These are phyloP conservation scores for Myiozetetes cayanensis DNA, from an alignment of 2,113 vertebrate species.

Conservation along the genomic window DNA sequence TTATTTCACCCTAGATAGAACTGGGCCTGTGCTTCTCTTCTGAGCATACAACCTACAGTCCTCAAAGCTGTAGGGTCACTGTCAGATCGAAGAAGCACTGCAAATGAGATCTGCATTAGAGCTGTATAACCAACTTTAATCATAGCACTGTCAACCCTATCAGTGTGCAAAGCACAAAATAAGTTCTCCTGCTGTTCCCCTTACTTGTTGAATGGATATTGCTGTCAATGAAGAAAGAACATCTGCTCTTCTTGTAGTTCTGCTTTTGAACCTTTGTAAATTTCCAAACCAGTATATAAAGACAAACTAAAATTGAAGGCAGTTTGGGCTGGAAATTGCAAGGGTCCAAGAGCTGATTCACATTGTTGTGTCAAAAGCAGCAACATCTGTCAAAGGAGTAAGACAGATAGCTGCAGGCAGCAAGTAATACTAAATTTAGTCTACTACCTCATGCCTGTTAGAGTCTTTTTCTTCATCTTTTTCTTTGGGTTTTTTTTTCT, in stretches of 20 bases:
- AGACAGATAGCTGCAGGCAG: not conserved
- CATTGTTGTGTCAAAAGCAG: not conserved
- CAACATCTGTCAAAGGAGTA: not conserved
- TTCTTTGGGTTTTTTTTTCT: not conserved
- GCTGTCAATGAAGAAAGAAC: not conserved
- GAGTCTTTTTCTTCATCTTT: not conserved
- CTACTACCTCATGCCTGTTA: not conserved
- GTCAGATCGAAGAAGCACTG: not conserved
- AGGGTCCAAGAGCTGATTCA: not conserved
- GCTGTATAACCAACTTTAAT: not conserved
- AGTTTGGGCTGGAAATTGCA: not conserved
- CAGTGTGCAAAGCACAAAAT: not conserved
- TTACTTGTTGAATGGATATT: not conserved
- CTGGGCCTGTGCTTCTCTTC: not conserved
- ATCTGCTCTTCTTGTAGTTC: not conserved
- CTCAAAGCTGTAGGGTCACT: not conserved
- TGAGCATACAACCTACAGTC: not conserved
- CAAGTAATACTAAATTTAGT: conserved; percentile 4
- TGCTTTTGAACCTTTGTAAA: not conserved
- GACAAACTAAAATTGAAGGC: not conserved
- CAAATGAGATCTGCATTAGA: not conserved
- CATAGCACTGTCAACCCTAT: not conserved
- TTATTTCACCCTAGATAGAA: not conserved
- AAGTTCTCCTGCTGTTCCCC: not conserved
- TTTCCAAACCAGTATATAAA: not conserved